Percentiles rank a stretch among this genome's conserved stretches.
Evolutionary conservation across 1,140 invertebrate species (phyloP).

Genomic region (Stenopsyche tienmushanensis): DNA sequence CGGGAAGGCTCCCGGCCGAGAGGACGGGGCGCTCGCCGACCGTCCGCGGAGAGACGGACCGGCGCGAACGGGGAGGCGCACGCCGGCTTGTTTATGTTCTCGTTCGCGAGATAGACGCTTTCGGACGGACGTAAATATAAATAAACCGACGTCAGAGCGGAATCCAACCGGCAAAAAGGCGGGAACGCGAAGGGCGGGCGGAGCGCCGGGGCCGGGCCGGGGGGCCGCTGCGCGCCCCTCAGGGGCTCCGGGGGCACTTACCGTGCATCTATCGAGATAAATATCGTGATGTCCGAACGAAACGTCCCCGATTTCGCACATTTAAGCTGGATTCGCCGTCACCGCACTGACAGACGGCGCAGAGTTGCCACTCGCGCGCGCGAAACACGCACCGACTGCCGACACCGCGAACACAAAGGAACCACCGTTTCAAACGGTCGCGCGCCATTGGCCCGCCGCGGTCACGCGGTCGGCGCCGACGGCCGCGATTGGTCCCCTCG

Average conservation of each 20-base stretch:
- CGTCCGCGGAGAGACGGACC: too few relatives aligned
- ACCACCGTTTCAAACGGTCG: too few relatives aligned
- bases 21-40: background rate
- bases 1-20: background rate
- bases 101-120: too few relatives aligned
- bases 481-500: too few relatives aligned
- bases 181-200: background rate
- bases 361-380: constrained; percentile 50
- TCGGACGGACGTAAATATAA: too few relatives aligned
- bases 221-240: too few relatives aligned
- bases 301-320: constrained; percentile 58
- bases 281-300: constrained; percentile 56
- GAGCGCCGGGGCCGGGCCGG: too few relatives aligned
- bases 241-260: constrained; percentile 46
- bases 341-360: constrained; percentile 58
- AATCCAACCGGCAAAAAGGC: background rate
- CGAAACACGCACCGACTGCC: constrained; percentile 54
- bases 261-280: constrained; percentile 58
- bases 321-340: constrained; percentile 54
- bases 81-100: too few relatives aligned
- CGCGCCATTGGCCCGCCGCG: background rate
- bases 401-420: constrained; percentile 35
- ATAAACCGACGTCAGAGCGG: too few relatives aligned
- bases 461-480: background rate
- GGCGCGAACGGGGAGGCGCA: too few relatives aligned